Evolutionary conservation across 2,113 vertebrate genomes (phyloP).

Genomic region (Carassius gibelio): DNA sequence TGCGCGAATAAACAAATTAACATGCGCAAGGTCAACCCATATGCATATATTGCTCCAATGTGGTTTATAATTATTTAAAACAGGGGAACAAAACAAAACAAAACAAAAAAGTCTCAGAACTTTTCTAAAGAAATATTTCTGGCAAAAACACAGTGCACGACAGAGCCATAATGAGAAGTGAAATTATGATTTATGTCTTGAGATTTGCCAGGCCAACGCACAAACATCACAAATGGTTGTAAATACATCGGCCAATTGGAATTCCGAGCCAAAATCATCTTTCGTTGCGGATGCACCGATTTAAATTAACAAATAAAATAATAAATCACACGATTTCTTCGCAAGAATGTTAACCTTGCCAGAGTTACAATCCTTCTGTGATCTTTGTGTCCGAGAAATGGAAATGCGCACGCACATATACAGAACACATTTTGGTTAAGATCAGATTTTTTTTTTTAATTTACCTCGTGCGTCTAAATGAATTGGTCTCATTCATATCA

Average conservation of each 20-base stretch:
- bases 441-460: neutral
- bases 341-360: neutral
- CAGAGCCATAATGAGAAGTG: neutral
- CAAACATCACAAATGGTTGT: neutral
- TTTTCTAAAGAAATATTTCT: too few relatives aligned
- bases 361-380: neutral
- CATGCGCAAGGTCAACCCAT: neutral
- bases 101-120: neutral
- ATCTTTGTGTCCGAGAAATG: neutral
- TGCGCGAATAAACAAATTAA: conserved; percentile 5
- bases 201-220: neutral
- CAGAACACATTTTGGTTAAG: neutral
- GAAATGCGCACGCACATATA: neutral
- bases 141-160: too few relatives aligned
- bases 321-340: neutral
- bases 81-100: too few relatives aligned
- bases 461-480: neutral
- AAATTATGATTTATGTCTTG: neutral
- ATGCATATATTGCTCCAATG: neutral
- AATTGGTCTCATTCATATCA: neutral
- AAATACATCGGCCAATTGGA: neutral
- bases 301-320: neutral
- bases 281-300: neutral
- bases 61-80: neutral
- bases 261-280: neutral